Base-by-base conservation (phyloP, 2,888 invertebrate genomes). In the Torymus texanus region DNA sequence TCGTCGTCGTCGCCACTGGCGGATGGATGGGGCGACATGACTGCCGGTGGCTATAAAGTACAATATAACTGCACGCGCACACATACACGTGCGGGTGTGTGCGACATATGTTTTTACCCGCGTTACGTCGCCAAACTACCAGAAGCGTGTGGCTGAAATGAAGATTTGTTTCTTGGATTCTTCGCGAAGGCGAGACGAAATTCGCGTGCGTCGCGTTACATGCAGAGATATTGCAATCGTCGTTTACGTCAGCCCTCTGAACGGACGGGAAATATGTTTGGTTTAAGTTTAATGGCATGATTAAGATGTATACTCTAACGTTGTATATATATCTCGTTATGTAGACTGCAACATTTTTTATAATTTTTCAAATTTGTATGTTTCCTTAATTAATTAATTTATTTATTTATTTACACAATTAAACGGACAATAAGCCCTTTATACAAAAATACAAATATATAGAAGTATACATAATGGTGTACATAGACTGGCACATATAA, bases 41-140 rank as follows among this genome's bases (percentile, higher is more conserved):
- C 68, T 82, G 73, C 83, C 83, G 81, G 83, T 81, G 67, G 88
- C 85, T 87, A 89, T 90, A 90, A 90, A 90, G 89, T 88, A 89
- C 88, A 88, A 90, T 90, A 90, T 88, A 89, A 90, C 88, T 88
- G 87, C 85, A 85, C 81, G 1, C 21, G 2, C 21, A 41, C 41
- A 41, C 41, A 41, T 8, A 8, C 5, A 8, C 29, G 29, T 8
- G 41, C 41, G 41, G 41, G 41, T 41, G 8, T 41, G 85, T 82
- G 75, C 72, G 72, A 76, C 76, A 79, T 62, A 70, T 79, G 76
- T 71, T 81, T 80, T 80, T 79, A 50, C 50, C 41, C 55, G 29
- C 53, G 62, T 51, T 55, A 41, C 41, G 41, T 41, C 18, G 58
- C 24, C 18, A 72, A 79, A 79, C 59, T 77, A 79, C 59, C 76